These are phyloP conservation scores for Spilogale gracilis DNA, from an alignment of 2,113 vertebrate genomes.

Conservation along the genomic window DNA sequence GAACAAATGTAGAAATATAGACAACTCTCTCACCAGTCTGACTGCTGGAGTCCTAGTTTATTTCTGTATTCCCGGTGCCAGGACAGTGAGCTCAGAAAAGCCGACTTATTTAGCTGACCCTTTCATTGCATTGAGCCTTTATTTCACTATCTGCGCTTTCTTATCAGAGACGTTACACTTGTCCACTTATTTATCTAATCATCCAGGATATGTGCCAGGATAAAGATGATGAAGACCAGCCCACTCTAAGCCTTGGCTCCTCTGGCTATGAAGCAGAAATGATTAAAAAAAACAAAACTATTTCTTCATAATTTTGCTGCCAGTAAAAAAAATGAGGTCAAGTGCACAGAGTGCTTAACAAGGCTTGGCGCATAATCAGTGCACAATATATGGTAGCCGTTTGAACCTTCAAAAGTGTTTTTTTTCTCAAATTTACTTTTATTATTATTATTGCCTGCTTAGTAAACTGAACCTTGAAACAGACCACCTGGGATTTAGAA, in stretches of 20 bases:
- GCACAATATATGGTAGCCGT: constrained; percentile 6
- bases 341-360: background rate
- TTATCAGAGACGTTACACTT: background rate
- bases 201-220: background rate
- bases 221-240: background rate
- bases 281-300: background rate
- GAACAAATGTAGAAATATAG: background rate
- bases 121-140: background rate
- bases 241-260: background rate
- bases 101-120: background rate
- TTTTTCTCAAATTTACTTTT: constrained; percentile 1
- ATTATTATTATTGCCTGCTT: background rate
- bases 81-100: background rate
- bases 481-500: background rate
- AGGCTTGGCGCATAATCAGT: background rate
- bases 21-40: background rate
- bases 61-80: background rate
- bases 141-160: background rate
- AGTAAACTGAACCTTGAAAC: background rate
- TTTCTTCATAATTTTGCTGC: background rate
- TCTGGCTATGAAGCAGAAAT: background rate
- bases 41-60: background rate
- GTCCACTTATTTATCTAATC: constrained; percentile 33
- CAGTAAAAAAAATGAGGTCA: constrained; percentile 37
- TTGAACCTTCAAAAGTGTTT: constrained; percentile 32